phyloP scores from a whole-genome alignment of 2,113 vertebrate genomes.

The Lanius collurio region DNA sequence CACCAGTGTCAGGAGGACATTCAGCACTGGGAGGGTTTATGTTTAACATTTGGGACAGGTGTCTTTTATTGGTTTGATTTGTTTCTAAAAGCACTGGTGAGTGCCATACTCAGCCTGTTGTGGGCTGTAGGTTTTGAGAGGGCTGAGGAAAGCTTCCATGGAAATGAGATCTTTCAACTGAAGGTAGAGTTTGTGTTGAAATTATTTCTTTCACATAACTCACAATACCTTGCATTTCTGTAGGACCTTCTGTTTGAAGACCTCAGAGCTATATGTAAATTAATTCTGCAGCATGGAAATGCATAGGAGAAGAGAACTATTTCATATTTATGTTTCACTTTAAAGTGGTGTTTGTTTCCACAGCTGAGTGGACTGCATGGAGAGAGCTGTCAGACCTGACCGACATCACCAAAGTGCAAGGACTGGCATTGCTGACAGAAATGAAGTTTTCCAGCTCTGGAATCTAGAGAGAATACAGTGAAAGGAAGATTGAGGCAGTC shows the following conservation, averaged over 20 bases:
- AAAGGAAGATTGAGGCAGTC: neutral
- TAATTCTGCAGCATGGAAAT: neutral
- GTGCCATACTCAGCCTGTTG: neutral
- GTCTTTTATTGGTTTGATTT: neutral
- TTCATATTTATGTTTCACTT: neutral
- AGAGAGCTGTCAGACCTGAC: neutral
- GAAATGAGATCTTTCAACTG: neutral
- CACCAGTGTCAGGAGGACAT: neutral
- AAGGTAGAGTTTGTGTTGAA: neutral
- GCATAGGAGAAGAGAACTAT: neutral
- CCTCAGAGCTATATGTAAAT: neutral
- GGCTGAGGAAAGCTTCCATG: neutral
- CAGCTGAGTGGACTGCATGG: neutral
- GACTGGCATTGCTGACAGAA: neutral
- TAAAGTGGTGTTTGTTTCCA: neutral
- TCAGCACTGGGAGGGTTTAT: accelerated
- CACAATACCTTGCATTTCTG: neutral
- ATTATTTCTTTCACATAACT: neutral
- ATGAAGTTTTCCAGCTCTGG: neutral
- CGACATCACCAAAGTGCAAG: neutral
- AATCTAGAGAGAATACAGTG: neutral
- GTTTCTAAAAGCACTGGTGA: neutral
- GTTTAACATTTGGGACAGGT: neutral
- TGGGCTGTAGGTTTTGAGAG: neutral
- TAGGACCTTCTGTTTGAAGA: neutral